Evolutionary conservation across 2,113 vertebrate species (phyloP).

Genomic region (Xerus inauris): DNA sequence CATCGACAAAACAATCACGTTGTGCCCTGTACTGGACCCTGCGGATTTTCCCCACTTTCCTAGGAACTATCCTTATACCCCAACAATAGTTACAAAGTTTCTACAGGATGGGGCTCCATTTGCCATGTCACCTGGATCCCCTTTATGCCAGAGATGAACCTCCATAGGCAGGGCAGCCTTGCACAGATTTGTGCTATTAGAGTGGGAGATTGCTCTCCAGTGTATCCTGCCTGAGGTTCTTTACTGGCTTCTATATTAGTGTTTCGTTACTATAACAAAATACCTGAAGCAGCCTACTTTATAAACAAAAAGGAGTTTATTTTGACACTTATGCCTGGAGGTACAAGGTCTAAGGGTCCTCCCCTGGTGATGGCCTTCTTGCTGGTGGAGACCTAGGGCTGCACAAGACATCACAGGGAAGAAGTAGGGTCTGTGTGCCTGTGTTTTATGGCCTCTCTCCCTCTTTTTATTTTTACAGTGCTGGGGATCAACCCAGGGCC

Average conservation of each 20-base stretch:
- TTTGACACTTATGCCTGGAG: neutral
- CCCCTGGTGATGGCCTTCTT: neutral
- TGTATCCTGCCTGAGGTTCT: neutral
- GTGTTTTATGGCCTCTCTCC: too few species aligned
- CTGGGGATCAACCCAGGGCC: too few species aligned
- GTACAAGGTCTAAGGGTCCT: neutral
- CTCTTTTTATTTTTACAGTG: neutral
- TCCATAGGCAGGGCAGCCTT: neutral
- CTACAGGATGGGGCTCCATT: neutral
- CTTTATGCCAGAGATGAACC: neutral
- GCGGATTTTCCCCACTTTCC: neutral
- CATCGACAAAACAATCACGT: neutral
- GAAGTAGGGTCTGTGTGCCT: neutral
- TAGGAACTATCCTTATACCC: neutral
- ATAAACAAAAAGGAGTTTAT: neutral
- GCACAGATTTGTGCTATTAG: too few species aligned
- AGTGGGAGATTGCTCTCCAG: neutral
- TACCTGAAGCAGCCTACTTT: too few species aligned
- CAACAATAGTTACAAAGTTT: neutral
- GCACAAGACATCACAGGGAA: neutral
- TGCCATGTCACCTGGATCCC: accelerated
- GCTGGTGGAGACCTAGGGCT: neutral
- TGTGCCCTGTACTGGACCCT: too few species aligned
- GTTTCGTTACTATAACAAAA: neutral
- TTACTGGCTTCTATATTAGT: neutral